Evolutionary conservation across 1,140 invertebrate genomes (phyloP).

Genomic region (Nautilus pompilius): DNA sequence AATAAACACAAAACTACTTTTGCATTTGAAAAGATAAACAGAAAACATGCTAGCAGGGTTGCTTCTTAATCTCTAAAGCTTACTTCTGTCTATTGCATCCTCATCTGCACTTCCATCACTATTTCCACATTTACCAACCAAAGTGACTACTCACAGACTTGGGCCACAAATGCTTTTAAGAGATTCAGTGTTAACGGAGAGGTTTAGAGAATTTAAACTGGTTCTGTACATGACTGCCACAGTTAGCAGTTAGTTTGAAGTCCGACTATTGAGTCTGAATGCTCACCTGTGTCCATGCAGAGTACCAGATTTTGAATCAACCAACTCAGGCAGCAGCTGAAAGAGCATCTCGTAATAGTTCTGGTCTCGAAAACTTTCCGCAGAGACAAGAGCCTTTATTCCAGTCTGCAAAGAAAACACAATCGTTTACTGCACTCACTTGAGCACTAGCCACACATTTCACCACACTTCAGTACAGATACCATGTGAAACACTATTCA

Average conservation of each 20-base stretch:
- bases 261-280: neutral
- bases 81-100: too few relatives aligned
- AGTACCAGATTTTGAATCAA: slow-evolving; percentile 19
- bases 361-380: slow-evolving; percentile 65
- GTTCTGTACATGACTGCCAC: too few relatives aligned
- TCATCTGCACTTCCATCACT: too few relatives aligned
- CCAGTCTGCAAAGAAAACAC: slow-evolving; percentile 24
- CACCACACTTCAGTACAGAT: neutral
- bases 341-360: slow-evolving; percentile 72
- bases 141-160: too few relatives aligned
- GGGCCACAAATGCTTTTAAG: too few relatives aligned
- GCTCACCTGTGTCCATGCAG: slow-evolving; percentile 33
- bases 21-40: too few relatives aligned
- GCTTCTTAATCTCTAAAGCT: too few relatives aligned
- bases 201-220: too few relatives aligned
- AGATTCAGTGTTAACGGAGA: too few relatives aligned
- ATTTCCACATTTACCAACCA: too few relatives aligned
- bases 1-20: slow-evolving; percentile 1
- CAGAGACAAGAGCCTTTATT: slow-evolving; percentile 68
- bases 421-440: too few relatives aligned
- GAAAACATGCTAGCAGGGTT: too few relatives aligned
- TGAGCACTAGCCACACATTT: neutral
- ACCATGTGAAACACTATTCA: neutral
- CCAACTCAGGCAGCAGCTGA: slow-evolving; percentile 53
- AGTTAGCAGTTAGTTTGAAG: neutral